phyloP scores from a whole-genome alignment of 1,140 invertebrate species.

The Diabrotica virgifera region DNA sequence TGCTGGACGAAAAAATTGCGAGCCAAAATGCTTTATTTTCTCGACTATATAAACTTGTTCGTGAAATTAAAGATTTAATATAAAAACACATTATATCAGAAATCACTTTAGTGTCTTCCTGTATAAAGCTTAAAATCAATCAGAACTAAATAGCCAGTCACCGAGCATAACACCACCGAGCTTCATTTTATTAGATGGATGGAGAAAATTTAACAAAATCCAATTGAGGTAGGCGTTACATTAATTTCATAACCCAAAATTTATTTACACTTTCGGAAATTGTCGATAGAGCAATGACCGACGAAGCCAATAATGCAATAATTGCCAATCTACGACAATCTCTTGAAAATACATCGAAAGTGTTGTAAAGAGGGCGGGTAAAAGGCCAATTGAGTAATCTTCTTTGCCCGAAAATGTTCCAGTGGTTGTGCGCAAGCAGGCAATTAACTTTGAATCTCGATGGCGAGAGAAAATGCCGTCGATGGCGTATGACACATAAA shows the following conservation, averaged over 20 bases:
- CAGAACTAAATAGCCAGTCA: too few species aligned
- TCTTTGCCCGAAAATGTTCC: slow-evolving; percentile 2
- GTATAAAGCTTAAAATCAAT: too few species aligned
- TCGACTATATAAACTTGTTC: too few species aligned
- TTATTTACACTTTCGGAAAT: slow-evolving; percentile 26
- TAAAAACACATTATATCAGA: too few species aligned
- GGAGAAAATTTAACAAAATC: slow-evolving; percentile 10
- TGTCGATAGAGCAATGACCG: slow-evolving; percentile 27
- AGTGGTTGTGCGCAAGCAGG: background rate
- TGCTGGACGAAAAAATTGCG: too few species aligned
- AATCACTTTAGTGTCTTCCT: too few species aligned
- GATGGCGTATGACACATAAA: too few species aligned
- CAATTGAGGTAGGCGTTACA: slow-evolving; percentile 26
- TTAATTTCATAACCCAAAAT: slow-evolving; percentile 29
- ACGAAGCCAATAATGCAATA: slow-evolving; percentile 15
- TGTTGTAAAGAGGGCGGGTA: background rate
- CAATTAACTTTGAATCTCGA: background rate
- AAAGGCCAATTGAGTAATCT: background rate
- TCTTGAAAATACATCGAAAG: slow-evolving; percentile 8
- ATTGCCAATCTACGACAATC: slow-evolving; percentile 13
- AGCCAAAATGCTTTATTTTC: too few species aligned
- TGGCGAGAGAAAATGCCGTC: background rate
- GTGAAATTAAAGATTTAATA: too few species aligned
- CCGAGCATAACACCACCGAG: background rate
- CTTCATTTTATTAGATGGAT: background rate